These are phyloP conservation scores for Schizopygopsis pylzovi DNA, from an alignment of 2,797 vertebrate genomes.

Conservation along the genomic window DNA sequence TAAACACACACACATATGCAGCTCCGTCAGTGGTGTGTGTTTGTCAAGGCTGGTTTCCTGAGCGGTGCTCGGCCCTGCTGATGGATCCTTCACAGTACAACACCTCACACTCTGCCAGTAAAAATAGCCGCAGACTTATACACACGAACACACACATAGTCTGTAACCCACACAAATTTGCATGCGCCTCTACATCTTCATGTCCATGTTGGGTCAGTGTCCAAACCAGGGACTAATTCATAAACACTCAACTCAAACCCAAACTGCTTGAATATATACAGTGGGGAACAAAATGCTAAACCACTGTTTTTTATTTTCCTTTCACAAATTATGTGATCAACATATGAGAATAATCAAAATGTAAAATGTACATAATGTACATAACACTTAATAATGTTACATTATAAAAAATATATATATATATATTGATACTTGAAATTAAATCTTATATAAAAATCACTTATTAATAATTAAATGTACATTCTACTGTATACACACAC, in stretches of 20 bases:
- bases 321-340: not conserved
- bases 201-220: constrained; percentile 16
- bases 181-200: constrained; percentile 37
- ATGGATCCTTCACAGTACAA: constrained; percentile 66
- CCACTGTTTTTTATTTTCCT: not conserved
- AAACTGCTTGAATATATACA: not conserved
- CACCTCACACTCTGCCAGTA: constrained; percentile 57
- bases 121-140: constrained; percentile 44
- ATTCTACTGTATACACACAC: not conserved
- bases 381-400: not conserved
- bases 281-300: not conserved
- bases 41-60: constrained; percentile 63
- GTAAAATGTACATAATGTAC: not conserved
- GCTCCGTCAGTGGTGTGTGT: constrained; percentile 61
- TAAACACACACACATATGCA: constrained; percentile 51
- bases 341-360: not conserved
- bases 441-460: not conserved
- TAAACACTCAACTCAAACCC: not conserved
- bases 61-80: constrained; percentile 59
- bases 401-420: too few species aligned
- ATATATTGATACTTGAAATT: not conserved
- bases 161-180: constrained; percentile 46
- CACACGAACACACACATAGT: constrained; percentile 43
- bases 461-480: not conserved
- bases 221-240: constrained; percentile 18